Conservation (phyloP, 92 coral and sea anemone species). For the Porites lobata region DNA sequence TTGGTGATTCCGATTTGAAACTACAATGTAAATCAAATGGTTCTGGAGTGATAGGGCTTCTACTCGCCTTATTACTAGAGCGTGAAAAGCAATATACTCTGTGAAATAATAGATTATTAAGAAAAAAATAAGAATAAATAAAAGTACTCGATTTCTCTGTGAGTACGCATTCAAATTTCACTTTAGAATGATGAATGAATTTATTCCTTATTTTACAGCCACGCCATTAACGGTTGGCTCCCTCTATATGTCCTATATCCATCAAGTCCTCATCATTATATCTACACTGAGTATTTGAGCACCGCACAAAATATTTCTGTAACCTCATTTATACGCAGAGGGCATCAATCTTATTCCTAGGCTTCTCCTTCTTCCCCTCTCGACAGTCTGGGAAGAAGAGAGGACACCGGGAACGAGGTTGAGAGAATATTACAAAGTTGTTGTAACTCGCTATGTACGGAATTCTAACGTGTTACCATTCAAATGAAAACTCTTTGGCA, state of each 20-base stretch:
- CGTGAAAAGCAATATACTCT: conserved; percentile 21
- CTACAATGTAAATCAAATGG: conserved; percentile 32
- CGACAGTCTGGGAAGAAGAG: too few relatives aligned
- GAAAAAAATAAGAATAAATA: conserved; percentile 83
- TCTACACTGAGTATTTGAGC: background rate
- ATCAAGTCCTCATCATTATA: conserved; percentile 44
- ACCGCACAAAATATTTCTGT: background rate
- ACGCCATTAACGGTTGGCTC: conserved; percentile 66
- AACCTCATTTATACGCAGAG: background rate
- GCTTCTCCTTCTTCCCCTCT: too few relatives aligned
- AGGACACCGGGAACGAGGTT: too few relatives aligned
- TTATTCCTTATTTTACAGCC: conserved; percentile 70
- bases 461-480: too few relatives aligned
- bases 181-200: conserved; percentile 80
- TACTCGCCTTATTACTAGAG: conserved; percentile 22
- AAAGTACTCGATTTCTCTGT: conserved; percentile 65
- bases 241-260: background rate
- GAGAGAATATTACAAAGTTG: too few relatives aligned
- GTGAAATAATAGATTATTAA: conserved; percentile 47
- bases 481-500: too few relatives aligned
- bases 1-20: background rate
- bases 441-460: too few relatives aligned
- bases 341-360: too few relatives aligned
- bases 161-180: conserved; percentile 80
- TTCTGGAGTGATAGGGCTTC: conserved; percentile 13